Evolutionary conservation across 2,888 invertebrate genomes (phyloP), one percentile per base, ranked within the genome.

Genomic region (Thecocarcelia acutangulata): DNA sequence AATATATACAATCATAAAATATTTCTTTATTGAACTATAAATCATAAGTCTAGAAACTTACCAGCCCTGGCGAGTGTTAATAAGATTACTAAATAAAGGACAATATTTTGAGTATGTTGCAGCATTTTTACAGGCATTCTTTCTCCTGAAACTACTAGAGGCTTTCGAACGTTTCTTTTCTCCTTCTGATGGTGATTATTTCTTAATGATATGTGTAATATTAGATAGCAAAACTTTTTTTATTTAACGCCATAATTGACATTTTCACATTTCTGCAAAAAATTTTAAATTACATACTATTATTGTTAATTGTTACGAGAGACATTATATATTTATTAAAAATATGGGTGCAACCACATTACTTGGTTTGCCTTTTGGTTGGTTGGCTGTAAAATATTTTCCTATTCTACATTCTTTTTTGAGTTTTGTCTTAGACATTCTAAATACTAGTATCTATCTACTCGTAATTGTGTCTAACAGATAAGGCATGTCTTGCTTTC

Each of bases 401-500:
- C 64, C 11, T 50, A 17, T 68, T 66, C 44, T 21, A 70, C 58
- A 44, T 59, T 59, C 13, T 68, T 28, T 74, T 64, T 61, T n/a
- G 40, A 73, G 12, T 56, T 77, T 61, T 72, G 59, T 42, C 66
- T 63, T 61, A 81, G 72, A 69, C 61, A 75, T 56, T 68, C 78
- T 46, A 42, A 40, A 59, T 59, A 42, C 46, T 50, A 52, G 64
- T 33, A 33, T 9, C 3, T 28, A 28, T 6, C 5, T 33, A 33
- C 33, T 33, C 33, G 33, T 74, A 79, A 74, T 79, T 78, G 74
- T 79, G 82, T 78, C 82, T 79, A 64, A 61, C 52, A 70, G 82
- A 82, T 82, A 82, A 82, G 78, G 58, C 70, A 82, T 82, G 78
- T 82, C 79, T 82, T 75, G 70, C 52, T 59, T 74, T 78, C 54